phyloP scores from a whole-genome alignment of 2,888 invertebrate genomes.

The Troilus luridus region DNA sequence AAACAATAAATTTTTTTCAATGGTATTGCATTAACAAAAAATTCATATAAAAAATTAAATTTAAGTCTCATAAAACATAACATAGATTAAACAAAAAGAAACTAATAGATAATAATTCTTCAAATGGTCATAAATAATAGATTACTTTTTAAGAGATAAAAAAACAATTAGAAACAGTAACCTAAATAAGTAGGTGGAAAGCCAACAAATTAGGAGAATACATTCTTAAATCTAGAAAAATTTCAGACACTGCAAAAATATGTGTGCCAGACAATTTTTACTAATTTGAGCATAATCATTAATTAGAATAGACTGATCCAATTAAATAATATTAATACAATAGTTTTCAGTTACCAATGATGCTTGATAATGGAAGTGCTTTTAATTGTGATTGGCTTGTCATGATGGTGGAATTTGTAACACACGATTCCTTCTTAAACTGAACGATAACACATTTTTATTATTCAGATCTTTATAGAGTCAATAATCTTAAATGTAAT shows the following conservation, averaged over 20 bases:
- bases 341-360: constrained; percentile 30
- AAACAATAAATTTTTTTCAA: constrained; percentile 39
- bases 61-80: constrained; percentile 41
- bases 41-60: constrained; percentile 28
- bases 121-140: constrained; percentile 16
- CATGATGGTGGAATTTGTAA: constrained; percentile 29
- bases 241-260: constrained; percentile 58
- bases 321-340: constrained; percentile 50
- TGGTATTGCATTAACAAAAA: constrained; percentile 46
- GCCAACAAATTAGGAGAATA: constrained; percentile 46
- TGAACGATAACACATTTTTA: neutral
- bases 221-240: constrained; percentile 55
- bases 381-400: neutral
- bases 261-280: constrained; percentile 48
- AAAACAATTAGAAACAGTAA: constrained; percentile 17
- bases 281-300: constrained; percentile 59
- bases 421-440: neutral
- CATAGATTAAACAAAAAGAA: constrained; percentile 37
- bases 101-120: constrained; percentile 26
- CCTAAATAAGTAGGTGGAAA: constrained; percentile 56
- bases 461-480: neutral
- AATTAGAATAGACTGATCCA: constrained; percentile 54
- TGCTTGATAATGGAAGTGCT: neutral
- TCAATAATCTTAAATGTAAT: neutral
- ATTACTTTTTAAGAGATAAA: neutral